Evolutionary conservation across 2,797 vertebrate genomes (phyloP), one percentile per base, ranked within the genome.

Genomic region (Threskiornis aethiopicus): DNA sequence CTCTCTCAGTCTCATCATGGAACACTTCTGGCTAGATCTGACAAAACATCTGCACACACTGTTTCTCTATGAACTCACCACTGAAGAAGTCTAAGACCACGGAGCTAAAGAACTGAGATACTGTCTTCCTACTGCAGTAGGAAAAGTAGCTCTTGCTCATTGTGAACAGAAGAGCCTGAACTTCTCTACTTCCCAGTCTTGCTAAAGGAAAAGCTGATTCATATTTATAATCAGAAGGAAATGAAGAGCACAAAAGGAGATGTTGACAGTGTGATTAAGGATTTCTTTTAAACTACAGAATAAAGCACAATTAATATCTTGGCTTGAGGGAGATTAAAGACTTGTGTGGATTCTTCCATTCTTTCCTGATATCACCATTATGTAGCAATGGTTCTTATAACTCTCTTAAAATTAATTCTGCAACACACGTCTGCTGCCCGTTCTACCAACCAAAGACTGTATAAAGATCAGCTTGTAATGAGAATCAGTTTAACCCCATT

Each of bases 401-500:
- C 54, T 61, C 46, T 46, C 55, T 51, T 37, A 31, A 62, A 83
- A 79, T 92, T 52, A 77, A 59, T 82, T 76, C 91, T 78, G 58
- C 73, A 77, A 6, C 10, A 35, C 70, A 13, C 0, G 0, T 58
- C 79, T 90, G 58, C 73, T 79, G 59, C 65, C 9, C 3, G 51
- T 59, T 26, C 84, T 16, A 62, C 78, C 33, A 85, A 29, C 8
- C 37, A 67, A 54, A 66, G 57, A 2, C 51, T 44, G 59, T 10
- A 2, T n/a, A 93, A 62, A 93, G 81, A 93, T 78, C 89, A 90
- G 41, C 46, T 73, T 70, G 57, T 54, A 91, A 89, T 26, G 44
- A 86, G 87, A 91, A 88, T 11, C 67, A 90, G 24, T 58, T 96
- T 83, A 96, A 94, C 78, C 84, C 39, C 78, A 54, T 75, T 93